Evolutionary conservation across 2,797 vertebrate species (phyloP), one percentile per base, ranked within the genome.

Genomic region (Cossypha polioptera): DNA sequence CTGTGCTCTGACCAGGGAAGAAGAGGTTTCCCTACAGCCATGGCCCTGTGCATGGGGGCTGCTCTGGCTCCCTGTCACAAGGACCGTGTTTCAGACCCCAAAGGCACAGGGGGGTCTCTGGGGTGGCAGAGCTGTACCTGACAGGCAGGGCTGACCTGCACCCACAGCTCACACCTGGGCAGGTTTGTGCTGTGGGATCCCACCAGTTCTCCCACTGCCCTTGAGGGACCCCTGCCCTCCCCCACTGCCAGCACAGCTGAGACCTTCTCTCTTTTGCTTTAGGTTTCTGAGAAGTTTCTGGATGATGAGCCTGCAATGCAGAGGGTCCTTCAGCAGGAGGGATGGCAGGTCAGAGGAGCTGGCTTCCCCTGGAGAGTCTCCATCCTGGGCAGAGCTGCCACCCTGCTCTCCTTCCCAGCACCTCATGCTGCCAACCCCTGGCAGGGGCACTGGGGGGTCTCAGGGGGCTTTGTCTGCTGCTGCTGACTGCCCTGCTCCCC

Each of bases 201-300:
- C 3, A 0, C 6, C 7, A 1, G 36, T 16, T 53, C 47, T 10
- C 51, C 26, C 20, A 0, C 47, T 13, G 51, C 24, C 55, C 54
- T 8, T 7, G 47, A 75, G 47, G n/a, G n/a, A 50, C 24, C 45
- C 29, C 55, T 54, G 40, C 62, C 75, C 25, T 18, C 18, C 17
- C 8, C n/a, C 35, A 16, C 61, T 36, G 21, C 53, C 4, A 1
- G 13, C 16, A 1, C 31, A 48, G 36, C 87, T 95, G n/a, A 81
- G 16, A 24, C n/a, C 7, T 0, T 66, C 35, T 86, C 65, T 95
- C 73, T 69, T 88, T 59, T 45, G 19, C 40, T 92, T 53, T 47
- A 97, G 97, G 95, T 84, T 92, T 97, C 77, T 97, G 91, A 97
- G 86, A 20, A 61, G 57, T 29, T 67, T 36, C 88, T 76, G 45